Percentiles rank a stretch among this genome's conserved stretches.
Conservation (phyloP, 1,140 invertebrate species). For the Drosophila nigromelanica region DNA sequence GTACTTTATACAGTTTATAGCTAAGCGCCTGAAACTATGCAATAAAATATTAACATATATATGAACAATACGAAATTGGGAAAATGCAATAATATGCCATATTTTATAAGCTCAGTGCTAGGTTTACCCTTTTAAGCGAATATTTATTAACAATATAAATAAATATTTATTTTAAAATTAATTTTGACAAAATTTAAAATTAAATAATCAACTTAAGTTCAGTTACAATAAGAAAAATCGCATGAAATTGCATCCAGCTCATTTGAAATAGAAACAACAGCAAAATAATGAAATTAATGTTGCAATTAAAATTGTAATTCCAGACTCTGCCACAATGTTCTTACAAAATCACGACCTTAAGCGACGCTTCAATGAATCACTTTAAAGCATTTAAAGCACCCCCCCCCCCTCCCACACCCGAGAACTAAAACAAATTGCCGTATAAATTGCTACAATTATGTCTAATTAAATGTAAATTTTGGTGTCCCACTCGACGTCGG, state of each 20-base stretch:
- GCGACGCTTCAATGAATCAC: conserved; percentile 38
- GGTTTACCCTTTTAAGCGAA: too few relatives aligned
- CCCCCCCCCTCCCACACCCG: neutral
- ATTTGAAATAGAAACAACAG: neutral
- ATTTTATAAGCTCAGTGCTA: too few relatives aligned
- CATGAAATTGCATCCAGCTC: neutral
- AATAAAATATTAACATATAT: too few relatives aligned
- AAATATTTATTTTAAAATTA: too few relatives aligned
- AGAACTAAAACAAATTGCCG: conserved; percentile 32
- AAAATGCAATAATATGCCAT: too few relatives aligned
- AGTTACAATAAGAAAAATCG: neutral
- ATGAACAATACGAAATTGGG: too few relatives aligned
- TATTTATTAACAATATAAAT: too few relatives aligned
- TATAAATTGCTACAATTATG: conserved; percentile 56
- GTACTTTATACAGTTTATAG: too few relatives aligned
- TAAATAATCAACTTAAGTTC: too few relatives aligned
- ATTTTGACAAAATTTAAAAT: too few relatives aligned
- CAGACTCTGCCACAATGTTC: neutral
- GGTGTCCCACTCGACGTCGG: conserved; percentile 5
- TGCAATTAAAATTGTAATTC: conserved; percentile 11
- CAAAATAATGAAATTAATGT: neutral
- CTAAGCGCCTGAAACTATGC: too few relatives aligned
- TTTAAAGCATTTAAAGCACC: conserved; percentile 25
- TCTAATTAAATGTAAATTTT: conserved; percentile 63
- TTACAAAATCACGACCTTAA: conserved; percentile 22